Percentiles rank a stretch among this genome's conserved stretches.
These are phyloP conservation scores for Brachyhypopomus gauderio DNA, from an alignment of 2,113 vertebrate species.

Conservation along the genomic window DNA sequence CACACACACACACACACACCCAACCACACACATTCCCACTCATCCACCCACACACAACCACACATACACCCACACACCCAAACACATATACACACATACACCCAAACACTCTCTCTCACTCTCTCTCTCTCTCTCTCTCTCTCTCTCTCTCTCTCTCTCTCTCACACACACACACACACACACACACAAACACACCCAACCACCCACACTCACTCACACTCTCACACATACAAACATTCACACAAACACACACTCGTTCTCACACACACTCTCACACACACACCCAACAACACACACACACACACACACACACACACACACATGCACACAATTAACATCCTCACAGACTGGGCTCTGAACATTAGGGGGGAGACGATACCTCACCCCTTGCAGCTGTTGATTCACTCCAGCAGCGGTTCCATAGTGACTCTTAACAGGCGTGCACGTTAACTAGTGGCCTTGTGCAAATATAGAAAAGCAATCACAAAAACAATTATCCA, in stretches of 20 bases:
- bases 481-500: conserved; percentile 71
- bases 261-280: conserved; percentile 40
- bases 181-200: conserved; percentile 41
- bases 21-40: background rate
- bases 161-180: no score
- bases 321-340: conserved; percentile 50
- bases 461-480: conserved; percentile 63
- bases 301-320: background rate
- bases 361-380: conserved; percentile 43
- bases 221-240: background rate
- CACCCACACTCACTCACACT: conserved; percentile 41
- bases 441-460: conserved; percentile 57
- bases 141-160: no score
- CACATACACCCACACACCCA: no score
- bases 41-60: no score
- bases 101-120: background rate
- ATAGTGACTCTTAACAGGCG: conserved; percentile 52
- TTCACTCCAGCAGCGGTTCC: conserved; percentile 48
- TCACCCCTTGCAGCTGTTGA: conserved; percentile 55
- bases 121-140: no score
- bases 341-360: conserved; percentile 53
- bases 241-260: conserved; percentile 51
- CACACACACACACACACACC: conserved; percentile 22
- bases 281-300: background rate
- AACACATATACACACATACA: conserved; percentile 48